These are phyloP conservation scores for Microdon myrmicae DNA, from an alignment of 2,888 invertebrate genomes.

Conservation along the genomic window DNA sequence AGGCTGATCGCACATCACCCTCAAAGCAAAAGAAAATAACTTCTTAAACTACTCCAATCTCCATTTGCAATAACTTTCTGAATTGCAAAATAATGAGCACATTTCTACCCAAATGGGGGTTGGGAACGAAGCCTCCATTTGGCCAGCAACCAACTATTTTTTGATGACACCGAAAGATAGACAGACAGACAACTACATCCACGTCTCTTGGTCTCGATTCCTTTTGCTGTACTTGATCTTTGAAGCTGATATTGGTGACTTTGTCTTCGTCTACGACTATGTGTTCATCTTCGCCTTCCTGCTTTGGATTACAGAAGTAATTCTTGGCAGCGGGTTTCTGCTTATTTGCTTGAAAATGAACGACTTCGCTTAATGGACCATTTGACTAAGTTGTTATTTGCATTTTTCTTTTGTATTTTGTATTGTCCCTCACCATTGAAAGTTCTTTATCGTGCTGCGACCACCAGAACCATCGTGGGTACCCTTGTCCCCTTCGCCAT, in stretches of 20 bases:
- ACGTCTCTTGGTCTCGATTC: slow-evolving; percentile 14
- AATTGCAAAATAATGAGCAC: slow-evolving; percentile 52
- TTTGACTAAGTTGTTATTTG: slow-evolving; percentile 50
- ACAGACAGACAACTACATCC: no score
- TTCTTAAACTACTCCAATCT: slow-evolving; percentile 46
- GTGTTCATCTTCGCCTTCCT: slow-evolving; percentile 10
- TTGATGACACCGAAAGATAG: slow-evolving; percentile 48
- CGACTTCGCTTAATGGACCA: slow-evolving; percentile 49
- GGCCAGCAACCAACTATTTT: slow-evolving; percentile 50
- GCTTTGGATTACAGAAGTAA: slow-evolving; percentile 40
- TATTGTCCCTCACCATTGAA: no score
- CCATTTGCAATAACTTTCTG: slow-evolving; percentile 47
- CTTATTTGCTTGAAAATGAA: slow-evolving; percentile 59
- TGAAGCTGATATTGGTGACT: slow-evolving; percentile 2
- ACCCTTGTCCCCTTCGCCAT: no score
- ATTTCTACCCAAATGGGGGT: slow-evolving; percentile 49
- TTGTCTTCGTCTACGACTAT: no score
- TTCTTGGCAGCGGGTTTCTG: slow-evolving; percentile 64
- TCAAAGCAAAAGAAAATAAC: slow-evolving; percentile 18
- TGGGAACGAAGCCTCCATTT: slow-evolving; percentile 50
- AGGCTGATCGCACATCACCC: slow-evolving; percentile 21
- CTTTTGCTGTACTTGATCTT: slow-evolving; percentile 3
- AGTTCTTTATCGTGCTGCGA: no score
- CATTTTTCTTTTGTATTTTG: slow-evolving; percentile 32
- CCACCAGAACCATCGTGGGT: no score